These are phyloP conservation scores for Caenorhabditis japonica DNA, from an alignment of 2,888 invertebrate species.

Conservation along the genomic window DNA sequence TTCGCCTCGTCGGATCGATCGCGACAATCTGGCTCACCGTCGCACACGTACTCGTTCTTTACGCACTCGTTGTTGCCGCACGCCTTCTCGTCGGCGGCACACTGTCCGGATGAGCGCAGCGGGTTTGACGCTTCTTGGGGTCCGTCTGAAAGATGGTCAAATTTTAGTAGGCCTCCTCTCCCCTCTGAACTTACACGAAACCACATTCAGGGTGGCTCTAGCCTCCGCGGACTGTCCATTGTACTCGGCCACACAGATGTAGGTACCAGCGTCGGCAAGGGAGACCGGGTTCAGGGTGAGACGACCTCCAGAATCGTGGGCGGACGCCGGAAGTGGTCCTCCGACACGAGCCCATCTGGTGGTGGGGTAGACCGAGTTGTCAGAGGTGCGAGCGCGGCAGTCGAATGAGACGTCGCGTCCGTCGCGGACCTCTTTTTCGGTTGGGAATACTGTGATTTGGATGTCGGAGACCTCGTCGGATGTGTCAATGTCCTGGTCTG, in stretches of 20 bases:
- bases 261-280: slow-evolving; percentile 70
- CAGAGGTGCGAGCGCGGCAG: slow-evolving; percentile 74
- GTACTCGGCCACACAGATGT: slow-evolving; percentile 74
- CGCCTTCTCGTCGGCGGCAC: slow-evolving; percentile 74
- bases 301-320: slow-evolving; percentile 69
- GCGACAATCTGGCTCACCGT: slow-evolving; percentile 80
- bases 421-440: slow-evolving; percentile 71
- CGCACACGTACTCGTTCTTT: slow-evolving; percentile 84
- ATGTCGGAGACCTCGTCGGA: slow-evolving; percentile 64
- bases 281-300: slow-evolving; percentile 69
- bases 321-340: slow-evolving; percentile 72
- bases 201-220: slow-evolving; percentile 69
- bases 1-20: slow-evolving; percentile 83
- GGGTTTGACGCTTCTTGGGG: slow-evolving; percentile 70
- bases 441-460: slow-evolving; percentile 76
- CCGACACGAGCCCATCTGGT: slow-evolving; percentile 65
- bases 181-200: slow-evolving; percentile 70
- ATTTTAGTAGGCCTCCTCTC: no score
- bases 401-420: slow-evolving; percentile 76
- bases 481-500: slow-evolving; percentile 63
- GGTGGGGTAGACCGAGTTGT: slow-evolving; percentile 69
- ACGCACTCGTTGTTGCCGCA: slow-evolving; percentile 90
- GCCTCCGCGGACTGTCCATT: slow-evolving; percentile 74
- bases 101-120: slow-evolving; percentile 60
- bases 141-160: slow-evolving; percentile 64